These are phyloP conservation scores for Parambassis ranga DNA, from an alignment of 2,797 vertebrate genomes.

Conservation along the genomic window DNA sequence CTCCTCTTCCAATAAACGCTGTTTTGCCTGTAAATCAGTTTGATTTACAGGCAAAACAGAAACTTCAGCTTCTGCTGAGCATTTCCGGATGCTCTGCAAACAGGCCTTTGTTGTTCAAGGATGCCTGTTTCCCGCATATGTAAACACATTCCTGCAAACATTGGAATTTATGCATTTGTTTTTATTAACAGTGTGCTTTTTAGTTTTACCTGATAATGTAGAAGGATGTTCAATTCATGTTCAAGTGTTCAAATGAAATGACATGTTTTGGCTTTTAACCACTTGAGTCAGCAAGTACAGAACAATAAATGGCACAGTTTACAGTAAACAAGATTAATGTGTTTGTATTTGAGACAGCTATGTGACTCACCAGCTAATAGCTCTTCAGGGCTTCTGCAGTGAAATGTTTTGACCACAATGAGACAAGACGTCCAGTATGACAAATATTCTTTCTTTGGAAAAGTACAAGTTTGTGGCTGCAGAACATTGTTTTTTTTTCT, in stretches of 20 bases:
- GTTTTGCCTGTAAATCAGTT: not conserved
- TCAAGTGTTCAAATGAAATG: not conserved
- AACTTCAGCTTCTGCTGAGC: constrained; percentile 5
- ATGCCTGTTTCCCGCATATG: constrained; percentile 19
- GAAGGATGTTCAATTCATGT: not conserved
- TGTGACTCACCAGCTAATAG: not conserved
- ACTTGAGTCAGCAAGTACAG: not conserved
- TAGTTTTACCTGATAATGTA: not conserved
- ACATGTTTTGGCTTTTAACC: not conserved
- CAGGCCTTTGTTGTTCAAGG: constrained; percentile 51
- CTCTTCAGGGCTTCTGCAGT: not conserved
- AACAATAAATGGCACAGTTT: constrained; percentile 14
- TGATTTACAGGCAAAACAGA: constrained; percentile 31
- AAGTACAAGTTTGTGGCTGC: not conserved
- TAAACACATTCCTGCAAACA: constrained; percentile 53
- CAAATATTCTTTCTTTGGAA: not conserved
- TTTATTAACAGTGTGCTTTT: constrained; percentile 16
- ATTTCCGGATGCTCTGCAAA: constrained; percentile 34
- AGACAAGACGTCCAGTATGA: no score
- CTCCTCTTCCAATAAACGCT: not conserved
- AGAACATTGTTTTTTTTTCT: not conserved
- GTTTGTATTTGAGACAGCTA: constrained; percentile 24
- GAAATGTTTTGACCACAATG: not conserved
- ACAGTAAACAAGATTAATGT: constrained; percentile 9
- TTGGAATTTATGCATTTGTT: constrained; percentile 24